Conservation (phyloP, 2,888 invertebrate species). For the Lobophora halterata region DNA sequence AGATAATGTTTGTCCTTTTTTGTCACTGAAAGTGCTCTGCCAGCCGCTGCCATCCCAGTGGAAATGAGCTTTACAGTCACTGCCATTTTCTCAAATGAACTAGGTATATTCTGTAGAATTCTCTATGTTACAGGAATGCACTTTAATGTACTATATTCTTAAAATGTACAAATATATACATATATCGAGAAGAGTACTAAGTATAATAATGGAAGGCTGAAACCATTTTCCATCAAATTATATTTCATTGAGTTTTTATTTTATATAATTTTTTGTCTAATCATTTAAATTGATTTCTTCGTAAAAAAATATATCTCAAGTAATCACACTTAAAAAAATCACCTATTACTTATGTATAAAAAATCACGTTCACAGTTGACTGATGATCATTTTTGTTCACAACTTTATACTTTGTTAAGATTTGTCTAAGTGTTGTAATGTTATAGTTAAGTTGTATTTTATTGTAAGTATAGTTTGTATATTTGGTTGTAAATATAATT, state of each 20-base stretch:
- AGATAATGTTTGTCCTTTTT: too few species aligned
- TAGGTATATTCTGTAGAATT: too few species aligned
- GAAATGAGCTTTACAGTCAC: conserved; percentile 55
- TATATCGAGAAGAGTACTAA: conserved; percentile 36
- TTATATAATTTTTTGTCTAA: neutral
- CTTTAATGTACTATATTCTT: conserved; percentile 42
- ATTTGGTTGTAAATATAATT: conserved; percentile 79
- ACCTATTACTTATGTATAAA: neutral
- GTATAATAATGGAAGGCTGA: conserved; percentile 46
- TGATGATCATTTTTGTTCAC: conserved; percentile 11
- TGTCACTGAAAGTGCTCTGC: too few species aligned
- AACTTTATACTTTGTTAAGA: conserved; percentile 9
- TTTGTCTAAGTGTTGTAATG: conserved; percentile 35
- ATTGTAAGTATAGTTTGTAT: conserved; percentile 61
- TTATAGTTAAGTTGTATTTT: conserved; percentile 32
- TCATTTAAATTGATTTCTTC: neutral
- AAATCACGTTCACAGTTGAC: conserved; percentile 10
- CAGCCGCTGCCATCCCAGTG: too few species aligned
- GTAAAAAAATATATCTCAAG: neutral
- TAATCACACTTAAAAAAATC: too few species aligned
- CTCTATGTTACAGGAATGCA: too few species aligned
- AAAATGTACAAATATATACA: too few species aligned
- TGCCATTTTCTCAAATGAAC: conserved; percentile 62
- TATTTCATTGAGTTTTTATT: neutral
- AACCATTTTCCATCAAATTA: conserved; percentile 18